A percentile compares a stretch with the other conserved stretches of the same genome.
phyloP scores from a whole-genome alignment of 2,797 vertebrate species.

The Protonibea diacanthus region DNA sequence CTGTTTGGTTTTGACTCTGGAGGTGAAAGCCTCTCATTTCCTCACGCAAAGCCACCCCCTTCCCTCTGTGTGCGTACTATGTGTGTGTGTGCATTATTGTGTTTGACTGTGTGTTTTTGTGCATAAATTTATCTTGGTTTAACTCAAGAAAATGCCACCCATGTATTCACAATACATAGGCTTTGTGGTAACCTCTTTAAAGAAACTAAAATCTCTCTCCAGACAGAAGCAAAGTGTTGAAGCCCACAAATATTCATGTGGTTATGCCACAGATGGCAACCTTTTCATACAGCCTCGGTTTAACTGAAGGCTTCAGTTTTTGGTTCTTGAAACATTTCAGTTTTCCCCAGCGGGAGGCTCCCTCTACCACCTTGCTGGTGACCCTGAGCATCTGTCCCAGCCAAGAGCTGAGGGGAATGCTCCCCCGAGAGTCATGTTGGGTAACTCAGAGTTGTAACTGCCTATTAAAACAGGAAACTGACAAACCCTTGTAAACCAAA shows the following conservation, averaged over 20 bases:
- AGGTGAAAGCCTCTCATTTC: constrained; percentile 74
- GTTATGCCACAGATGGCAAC: constrained; percentile 75
- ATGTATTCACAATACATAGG: constrained; percentile 46
- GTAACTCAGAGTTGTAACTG: constrained; percentile 76
- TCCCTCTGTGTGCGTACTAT: constrained; percentile 31
- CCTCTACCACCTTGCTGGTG: constrained; percentile 70
- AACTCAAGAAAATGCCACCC: constrained; percentile 68
- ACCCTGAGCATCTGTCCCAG: constrained; percentile 73
- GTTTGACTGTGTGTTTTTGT: constrained; percentile 36
- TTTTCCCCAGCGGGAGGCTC: constrained; percentile 69
- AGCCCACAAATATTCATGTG: constrained; percentile 77
- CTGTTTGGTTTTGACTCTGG: constrained; percentile 72
- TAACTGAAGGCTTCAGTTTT: constrained; percentile 61
- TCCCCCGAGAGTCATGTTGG: constrained; percentile 74
- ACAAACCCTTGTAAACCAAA: constrained; percentile 80
- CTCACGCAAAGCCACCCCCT: constrained; percentile 52
- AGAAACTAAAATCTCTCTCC: constrained; percentile 62
- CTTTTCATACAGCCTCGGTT: constrained; percentile 50
- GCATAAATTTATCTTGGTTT: constrained; percentile 58
- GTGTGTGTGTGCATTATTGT: constrained; percentile 32
- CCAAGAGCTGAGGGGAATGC: constrained; percentile 58
- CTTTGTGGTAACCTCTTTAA: constrained; percentile 62
- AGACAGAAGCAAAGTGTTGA: constrained; percentile 77
- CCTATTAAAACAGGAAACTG: constrained; percentile 80
- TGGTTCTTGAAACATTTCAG: constrained; percentile 68